A percentile compares a stretch with the other conserved stretches of the same genome.
Conservation (phyloP, 2,797 vertebrate species). For the Sitta carolinensis region DNA sequence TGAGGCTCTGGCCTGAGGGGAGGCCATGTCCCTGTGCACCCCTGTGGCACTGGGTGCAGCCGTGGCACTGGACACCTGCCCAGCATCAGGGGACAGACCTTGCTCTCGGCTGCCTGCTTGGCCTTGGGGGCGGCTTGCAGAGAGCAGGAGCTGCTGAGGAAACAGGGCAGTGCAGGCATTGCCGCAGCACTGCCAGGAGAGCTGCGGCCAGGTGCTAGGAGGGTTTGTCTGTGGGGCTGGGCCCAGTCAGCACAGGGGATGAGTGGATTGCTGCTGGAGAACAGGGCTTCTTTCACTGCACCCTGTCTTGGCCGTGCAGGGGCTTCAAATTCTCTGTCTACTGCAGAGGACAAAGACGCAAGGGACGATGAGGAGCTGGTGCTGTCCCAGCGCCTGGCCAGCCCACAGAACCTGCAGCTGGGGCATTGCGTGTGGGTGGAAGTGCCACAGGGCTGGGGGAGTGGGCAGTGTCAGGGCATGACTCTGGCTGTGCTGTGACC, state of each 20-base stretch:
- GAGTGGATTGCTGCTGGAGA: neutral
- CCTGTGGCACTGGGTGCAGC: neutral
- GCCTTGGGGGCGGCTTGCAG: neutral
- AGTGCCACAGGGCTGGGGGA: neutral
- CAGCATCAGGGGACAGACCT: neutral
- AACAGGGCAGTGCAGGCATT: neutral
- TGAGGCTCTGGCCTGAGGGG: neutral
- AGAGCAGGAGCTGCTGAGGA: neutral
- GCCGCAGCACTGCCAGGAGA: neutral
- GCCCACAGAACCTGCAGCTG: neutral
- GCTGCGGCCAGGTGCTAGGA: neutral
- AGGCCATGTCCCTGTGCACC: accelerated
- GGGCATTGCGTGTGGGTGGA: neutral
- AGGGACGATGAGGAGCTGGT: neutral
- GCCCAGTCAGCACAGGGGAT: neutral
- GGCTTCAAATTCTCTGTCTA: neutral
- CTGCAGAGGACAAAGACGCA: neutral
- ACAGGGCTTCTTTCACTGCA: neutral
- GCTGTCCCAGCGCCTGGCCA: neutral
- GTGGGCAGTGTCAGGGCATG: neutral
- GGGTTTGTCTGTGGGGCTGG: neutral
- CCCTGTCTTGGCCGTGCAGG: neutral
- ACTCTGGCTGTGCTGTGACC: neutral
- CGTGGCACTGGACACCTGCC: accelerated
- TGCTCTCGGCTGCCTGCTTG: neutral